A percentile compares a stretch with the other conserved stretches of the same genome.
These are phyloP conservation scores for Polydrusus tereticollis DNA, from an alignment of 2,888 invertebrate genomes.

Conservation along the genomic window DNA sequence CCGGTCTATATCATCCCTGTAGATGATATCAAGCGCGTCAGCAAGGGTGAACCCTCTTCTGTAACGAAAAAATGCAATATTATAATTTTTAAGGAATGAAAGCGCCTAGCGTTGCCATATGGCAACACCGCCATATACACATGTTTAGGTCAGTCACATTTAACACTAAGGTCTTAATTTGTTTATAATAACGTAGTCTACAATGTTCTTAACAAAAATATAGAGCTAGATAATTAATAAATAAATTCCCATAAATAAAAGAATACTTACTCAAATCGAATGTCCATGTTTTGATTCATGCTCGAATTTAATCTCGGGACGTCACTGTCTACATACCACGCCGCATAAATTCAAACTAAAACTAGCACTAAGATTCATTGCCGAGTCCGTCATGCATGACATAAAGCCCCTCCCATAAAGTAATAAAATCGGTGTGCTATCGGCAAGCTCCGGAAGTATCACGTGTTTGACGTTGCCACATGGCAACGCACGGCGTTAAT, in stretches of 20 bases:
- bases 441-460: neutral
- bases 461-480: conserved; percentile 1
- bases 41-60: conserved; percentile 28
- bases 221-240: no score
- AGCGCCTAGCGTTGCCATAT: conserved; percentile 18
- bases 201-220: neutral
- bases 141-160: neutral
- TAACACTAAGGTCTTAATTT: neutral
- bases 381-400: neutral
- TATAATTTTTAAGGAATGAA: neutral
- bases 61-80: conserved; percentile 19
- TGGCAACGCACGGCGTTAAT: conserved; percentile 29
- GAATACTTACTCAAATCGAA: no score
- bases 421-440: neutral
- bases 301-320: neutral
- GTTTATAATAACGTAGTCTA: no score
- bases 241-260: no score
- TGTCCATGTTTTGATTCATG: neutral
- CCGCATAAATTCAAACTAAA: neutral
- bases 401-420: neutral
- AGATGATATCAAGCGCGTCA: conserved; percentile 26
- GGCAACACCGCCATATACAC: neutral
- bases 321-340: neutral
- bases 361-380: neutral
- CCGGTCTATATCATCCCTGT: conserved; percentile 19